Evolutionary conservation across 2,797 vertebrate species (phyloP), one percentile per base, ranked within the genome.

Genomic region (Malacoctenus gilli): DNA sequence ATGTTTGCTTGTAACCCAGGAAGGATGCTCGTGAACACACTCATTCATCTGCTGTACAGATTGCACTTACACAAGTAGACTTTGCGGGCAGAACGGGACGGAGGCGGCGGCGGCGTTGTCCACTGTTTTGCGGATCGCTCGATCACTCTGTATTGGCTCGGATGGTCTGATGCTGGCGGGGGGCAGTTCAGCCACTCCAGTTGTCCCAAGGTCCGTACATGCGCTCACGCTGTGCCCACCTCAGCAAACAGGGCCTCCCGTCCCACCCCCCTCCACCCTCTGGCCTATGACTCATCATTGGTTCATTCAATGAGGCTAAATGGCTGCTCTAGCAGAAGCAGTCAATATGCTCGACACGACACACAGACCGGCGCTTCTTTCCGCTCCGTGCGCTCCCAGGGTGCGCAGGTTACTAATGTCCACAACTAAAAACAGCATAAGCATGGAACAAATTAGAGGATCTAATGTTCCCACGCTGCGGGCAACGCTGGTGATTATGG

Each of bases 301-400:
- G 68, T 73, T 86, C 67, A 85, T 80, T 85, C 83, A 72, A 49
- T 75, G 81, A 77, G 63, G 66, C 72, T 87, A 78, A 85, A 85
- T 83, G 85, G 75, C 74, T 71, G 70, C 54, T 86, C 69, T 85
- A 80, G 79, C 87, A 81, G 80, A 87, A 86, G 57, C 59, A 41
- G 78, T 87, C 85, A 80, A 82, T 87, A 80, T 84, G 83, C 63
- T 84, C 73, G 41, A 47, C 47, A 16, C 36, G 66, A 39, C 75
- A 60, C 53, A 36, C 13, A n/a, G 44, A 55, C 48, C 56, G 52
- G 39, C 23, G 46, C 20, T 43, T 10, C 39, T 40, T 58, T 38
- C 36, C 21, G 14, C 44, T 58, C 46, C 36, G 23, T 32, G 38
- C 20, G 49, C 22, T 48, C 23, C 40, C 53, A 40, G 8, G 38